A percentile compares a stretch with the other conserved stretches of the same genome.
Conservation (phyloP, 2,888 invertebrate genomes). For the Standfussiana lucernea region DNA sequence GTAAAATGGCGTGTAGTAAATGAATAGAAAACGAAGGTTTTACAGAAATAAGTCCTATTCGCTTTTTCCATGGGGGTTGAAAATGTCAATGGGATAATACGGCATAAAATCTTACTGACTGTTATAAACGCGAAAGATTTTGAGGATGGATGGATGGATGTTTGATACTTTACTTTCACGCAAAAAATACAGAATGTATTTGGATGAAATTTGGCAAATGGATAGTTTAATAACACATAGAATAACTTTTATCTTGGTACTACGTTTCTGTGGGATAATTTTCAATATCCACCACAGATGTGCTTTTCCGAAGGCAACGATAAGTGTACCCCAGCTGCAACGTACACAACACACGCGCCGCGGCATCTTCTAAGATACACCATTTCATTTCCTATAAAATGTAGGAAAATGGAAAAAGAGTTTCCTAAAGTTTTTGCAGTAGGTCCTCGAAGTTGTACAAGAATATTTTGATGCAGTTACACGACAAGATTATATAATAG, state of each 20-base stretch:
- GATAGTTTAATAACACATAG: neutral
- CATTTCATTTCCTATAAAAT: neutral
- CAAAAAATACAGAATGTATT: neutral
- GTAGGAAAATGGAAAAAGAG: neutral
- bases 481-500: neutral
- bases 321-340: neutral
- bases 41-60: neutral
- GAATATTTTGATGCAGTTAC: neutral
- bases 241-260: neutral
- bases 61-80: neutral
- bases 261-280: neutral
- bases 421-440: neutral
- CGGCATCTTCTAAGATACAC: too few species aligned
- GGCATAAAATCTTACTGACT: too few species aligned
- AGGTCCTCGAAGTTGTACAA: neutral
- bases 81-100: neutral
- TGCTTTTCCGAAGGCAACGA: too few species aligned
- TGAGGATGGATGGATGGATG: neutral
- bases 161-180: neutral
- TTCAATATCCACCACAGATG: neutral
- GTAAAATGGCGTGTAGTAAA: slow-evolving; percentile 12
- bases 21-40: neutral
- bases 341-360: neutral
- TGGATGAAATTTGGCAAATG: neutral
- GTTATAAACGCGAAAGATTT: neutral